Conservation (phyloP, 2,113 vertebrate species). For the Mola mola region DNA sequence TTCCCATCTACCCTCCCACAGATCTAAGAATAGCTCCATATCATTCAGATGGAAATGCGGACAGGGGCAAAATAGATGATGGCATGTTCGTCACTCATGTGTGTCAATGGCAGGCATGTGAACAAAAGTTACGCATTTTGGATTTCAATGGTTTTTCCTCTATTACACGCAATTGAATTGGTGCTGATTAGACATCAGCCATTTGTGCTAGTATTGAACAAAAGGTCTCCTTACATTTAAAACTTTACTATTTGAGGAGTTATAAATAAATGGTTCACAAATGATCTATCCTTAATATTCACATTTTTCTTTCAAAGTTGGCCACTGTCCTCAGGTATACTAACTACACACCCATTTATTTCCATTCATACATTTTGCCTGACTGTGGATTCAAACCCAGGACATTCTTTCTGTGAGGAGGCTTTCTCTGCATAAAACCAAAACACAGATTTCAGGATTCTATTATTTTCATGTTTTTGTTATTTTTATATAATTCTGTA, state of each 20-base stretch:
- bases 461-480: too few species aligned
- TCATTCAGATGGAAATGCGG: slow-evolving; percentile 79
- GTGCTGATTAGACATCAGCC: slow-evolving; percentile 18
- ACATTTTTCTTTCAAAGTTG: neutral
- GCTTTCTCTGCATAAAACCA: too few species aligned
- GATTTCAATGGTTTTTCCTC: slow-evolving; percentile 41
- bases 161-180: slow-evolving; percentile 31
- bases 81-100: slow-evolving; percentile 62
- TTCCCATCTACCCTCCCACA: slow-evolving; percentile 76
- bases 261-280: neutral
- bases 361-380: neutral
- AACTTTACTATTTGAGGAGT: neutral
- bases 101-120: slow-evolving; percentile 50
- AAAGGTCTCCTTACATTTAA: slow-evolving; percentile 11
- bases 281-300: neutral
- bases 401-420: too few species aligned
- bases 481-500: too few species aligned
- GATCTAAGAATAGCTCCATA: slow-evolving; percentile 73
- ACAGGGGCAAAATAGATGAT: slow-evolving; percentile 65
- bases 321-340: neutral
- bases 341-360: neutral
- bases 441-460: too few species aligned
- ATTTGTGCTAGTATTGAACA: neutral
- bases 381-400: neutral
- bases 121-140: slow-evolving; percentile 57